Conservation (phyloP, 2,888 invertebrate species). For the Phalera bucephala region DNA sequence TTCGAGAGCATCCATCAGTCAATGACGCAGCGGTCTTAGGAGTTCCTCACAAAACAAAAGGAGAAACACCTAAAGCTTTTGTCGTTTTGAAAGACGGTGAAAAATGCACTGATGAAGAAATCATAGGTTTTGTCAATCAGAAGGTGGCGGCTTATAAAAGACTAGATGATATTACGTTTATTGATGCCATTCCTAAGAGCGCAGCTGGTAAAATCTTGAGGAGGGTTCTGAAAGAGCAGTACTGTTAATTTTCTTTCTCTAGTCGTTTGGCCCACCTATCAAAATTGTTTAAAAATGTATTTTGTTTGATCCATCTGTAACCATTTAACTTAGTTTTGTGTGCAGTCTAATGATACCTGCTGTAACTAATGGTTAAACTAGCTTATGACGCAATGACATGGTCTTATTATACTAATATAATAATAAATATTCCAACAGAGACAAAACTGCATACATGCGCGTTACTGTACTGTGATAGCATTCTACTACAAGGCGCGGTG, state of each 20-base stretch:
- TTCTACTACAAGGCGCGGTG: too few species aligned
- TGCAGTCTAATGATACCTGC: too few species aligned
- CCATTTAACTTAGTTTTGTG: too few species aligned
- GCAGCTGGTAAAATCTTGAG: conserved; percentile 91
- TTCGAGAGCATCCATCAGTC: conserved; percentile 89
- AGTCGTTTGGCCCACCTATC: too few species aligned
- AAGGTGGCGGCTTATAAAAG: conserved; percentile 91
- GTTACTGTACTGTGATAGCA: too few species aligned
- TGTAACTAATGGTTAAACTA: too few species aligned
- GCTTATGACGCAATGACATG: too few species aligned
- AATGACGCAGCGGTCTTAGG: conserved; percentile 94
- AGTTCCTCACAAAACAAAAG: conserved; percentile 85
- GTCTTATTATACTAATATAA: too few species aligned
- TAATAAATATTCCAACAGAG: too few species aligned
- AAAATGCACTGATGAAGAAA: conserved; percentile 70
- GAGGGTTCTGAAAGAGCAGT: conserved; percentile 78
- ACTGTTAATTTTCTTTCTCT: conserved; percentile 44
- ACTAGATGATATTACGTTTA: conserved; percentile 86
- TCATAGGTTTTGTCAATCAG: conserved; percentile 85
- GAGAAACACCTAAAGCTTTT: conserved; percentile 91
- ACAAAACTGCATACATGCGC: too few species aligned
- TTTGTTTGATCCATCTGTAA: too few species aligned
- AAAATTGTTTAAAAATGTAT: too few species aligned
- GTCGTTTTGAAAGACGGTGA: conserved; percentile 76
- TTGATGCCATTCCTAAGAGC: conserved; percentile 88